A percentile compares a stretch with the other conserved stretches of the same genome.
These are phyloP conservation scores for Tuberolachnus salignus DNA, from an alignment of 2,888 invertebrate species.

Conservation along the genomic window DNA sequence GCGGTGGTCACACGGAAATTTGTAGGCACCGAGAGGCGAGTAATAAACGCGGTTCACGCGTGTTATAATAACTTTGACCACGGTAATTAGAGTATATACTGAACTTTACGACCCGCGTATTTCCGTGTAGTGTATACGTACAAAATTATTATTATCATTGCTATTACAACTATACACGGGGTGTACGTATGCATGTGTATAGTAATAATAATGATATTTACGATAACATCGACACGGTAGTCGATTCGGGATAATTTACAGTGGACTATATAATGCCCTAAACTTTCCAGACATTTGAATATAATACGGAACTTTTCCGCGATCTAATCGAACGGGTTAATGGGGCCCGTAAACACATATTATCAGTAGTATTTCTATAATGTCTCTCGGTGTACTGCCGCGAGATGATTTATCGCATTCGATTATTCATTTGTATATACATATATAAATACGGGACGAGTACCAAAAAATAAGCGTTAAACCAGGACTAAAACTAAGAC, in stretches of 20 bases:
- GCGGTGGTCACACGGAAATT: background rate
- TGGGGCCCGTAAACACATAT: background rate
- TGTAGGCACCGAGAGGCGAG: no score
- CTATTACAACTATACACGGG: no score
- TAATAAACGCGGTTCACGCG: background rate
- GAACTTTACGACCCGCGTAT: no score
- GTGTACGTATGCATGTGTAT: background rate
- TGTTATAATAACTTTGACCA: background rate
- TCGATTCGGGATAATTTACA: background rate
- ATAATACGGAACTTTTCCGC: background rate
- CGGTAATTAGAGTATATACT: background rate
- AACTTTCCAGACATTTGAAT: conserved; percentile 42
- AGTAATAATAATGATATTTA: background rate
- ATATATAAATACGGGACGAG: no score
- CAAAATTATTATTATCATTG: no score
- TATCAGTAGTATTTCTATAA: no score
- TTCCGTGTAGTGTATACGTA: no score
- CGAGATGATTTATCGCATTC: no score
- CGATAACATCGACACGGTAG: conserved; percentile 1
- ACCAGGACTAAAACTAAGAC: no score
- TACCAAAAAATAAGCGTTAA: no score
- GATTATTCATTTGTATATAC: no score
- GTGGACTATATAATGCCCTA: conserved; percentile 19
- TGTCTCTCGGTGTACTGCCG: no score
- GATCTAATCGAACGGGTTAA: conserved; percentile 27